Base-by-base conservation (phyloP, 2,888 invertebrate species). In the Drosophila mercatorum region DNA sequence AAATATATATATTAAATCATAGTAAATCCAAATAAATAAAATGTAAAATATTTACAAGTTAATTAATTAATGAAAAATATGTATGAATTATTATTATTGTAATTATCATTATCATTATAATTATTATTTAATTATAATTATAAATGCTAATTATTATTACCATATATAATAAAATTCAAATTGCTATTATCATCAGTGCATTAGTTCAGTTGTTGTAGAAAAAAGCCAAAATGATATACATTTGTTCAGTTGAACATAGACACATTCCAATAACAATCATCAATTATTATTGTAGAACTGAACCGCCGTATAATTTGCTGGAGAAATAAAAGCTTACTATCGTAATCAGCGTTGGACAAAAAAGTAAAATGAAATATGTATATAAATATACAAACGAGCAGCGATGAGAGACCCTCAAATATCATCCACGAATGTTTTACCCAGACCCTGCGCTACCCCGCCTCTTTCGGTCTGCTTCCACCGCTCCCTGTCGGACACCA, bases 391-490 rank as follows among this genome's bases (percentile, higher is more conserved):
- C 64, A 68, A 71, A 61, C 43, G 49, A 46, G 26, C 47, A 49
- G 38, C 71, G 40, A 53, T 58, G 69, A 66, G 44, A 70, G 75
- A 71, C 61, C 47, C 71, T 77, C 49, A 61, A 63, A 51, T 74
- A 73, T 73, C 63, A 68, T 74, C 73, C 68, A 63, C 63, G 74
- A 73, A 73, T 73, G 74, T 56, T 58, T 38, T 38, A 44, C 36
- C 41, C 64, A 34, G 14, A 10, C 22, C 34, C 55, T n/a, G 31
- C n/a, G 26, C n/a, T 22, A 4, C 44, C 14, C 28, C n/a, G 10
- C 10, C 49, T 38, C 5, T 46, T 3, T 1, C n/a, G 0, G 2
- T 40, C 12, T 14, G 14, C 22, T 3, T 5, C 36, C n/a, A 46
- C 4, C 34, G 5, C 11, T 14, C 44, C 10, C 34, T 51, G n/a